phyloP scores from a whole-genome alignment of 2,797 vertebrate species.

The Schizopygopsis pylzovi region DNA sequence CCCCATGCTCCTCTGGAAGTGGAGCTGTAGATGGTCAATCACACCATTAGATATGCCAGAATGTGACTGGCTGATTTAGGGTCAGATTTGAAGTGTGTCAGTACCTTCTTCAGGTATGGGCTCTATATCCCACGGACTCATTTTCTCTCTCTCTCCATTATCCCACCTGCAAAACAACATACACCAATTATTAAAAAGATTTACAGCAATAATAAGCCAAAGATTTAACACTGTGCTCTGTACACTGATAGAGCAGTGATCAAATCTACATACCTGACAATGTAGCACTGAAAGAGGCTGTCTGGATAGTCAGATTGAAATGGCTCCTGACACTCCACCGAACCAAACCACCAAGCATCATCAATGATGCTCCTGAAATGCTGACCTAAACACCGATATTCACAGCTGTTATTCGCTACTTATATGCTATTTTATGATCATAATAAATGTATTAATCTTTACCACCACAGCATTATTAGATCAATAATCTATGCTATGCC shows the following conservation, averaged over 20 bases:
- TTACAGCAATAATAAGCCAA: neutral
- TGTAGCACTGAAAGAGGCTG: slow-evolving; percentile 97
- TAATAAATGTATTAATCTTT: neutral
- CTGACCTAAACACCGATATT: slow-evolving; percentile 71
- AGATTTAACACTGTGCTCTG: neutral
- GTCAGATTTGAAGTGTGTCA: neutral
- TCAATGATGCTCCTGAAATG: slow-evolving; percentile 97
- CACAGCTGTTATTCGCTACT: neutral
- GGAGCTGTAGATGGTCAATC: slow-evolving; percentile 75
- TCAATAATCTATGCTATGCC: neutral
- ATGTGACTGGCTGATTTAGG: neutral
- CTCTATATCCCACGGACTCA: slow-evolving; percentile 99
- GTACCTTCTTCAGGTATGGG: slow-evolving; percentile 93
- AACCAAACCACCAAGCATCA: slow-evolving; percentile 98
- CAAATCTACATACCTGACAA: slow-evolving; percentile 80
- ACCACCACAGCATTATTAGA: neutral
- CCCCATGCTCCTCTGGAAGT: slow-evolving; percentile 91
- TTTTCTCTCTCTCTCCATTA: slow-evolving; percentile 93
- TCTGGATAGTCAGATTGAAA: slow-evolving; percentile 95
- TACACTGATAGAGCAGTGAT: neutral
- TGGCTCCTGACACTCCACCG: slow-evolving; percentile 94
- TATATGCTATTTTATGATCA: neutral
- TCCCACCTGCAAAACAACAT: slow-evolving; percentile 86
- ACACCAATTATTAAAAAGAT: neutral
- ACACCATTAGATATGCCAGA: neutral